Conservation (phyloP, 2,888 invertebrate species). For the Arenicola marina region DNA sequence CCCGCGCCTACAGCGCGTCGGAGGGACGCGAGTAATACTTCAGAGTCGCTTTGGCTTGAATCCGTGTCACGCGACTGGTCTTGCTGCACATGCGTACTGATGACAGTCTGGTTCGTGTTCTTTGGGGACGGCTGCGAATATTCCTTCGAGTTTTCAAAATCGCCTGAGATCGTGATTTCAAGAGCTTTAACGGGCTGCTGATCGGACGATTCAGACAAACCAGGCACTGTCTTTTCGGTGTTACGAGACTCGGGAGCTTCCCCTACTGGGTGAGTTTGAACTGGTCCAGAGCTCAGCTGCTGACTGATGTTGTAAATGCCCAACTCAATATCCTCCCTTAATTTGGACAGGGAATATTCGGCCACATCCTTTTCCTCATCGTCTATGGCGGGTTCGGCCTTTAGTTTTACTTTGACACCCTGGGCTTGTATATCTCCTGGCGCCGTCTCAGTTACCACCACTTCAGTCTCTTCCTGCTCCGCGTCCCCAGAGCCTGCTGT, state of each 20-base stretch:
- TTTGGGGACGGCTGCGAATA: background rate
- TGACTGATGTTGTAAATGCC: conserved; percentile 5
- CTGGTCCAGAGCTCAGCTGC: background rate
- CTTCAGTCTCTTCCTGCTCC: too few relatives aligned
- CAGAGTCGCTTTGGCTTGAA: background rate
- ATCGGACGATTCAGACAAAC: background rate
- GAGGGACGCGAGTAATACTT: background rate
- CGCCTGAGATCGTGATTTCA: too few relatives aligned
- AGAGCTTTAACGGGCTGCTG: background rate
- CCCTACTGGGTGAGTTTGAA: too few relatives aligned
- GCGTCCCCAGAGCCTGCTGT: background rate
- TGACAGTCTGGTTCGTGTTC: too few relatives aligned
- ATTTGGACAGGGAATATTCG: conserved; percentile 26
- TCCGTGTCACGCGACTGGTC: background rate
- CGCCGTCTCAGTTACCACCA: background rate
- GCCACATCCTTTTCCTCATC: conserved; percentile 29
- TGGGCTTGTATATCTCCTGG: too few relatives aligned
- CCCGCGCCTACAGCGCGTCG: background rate
- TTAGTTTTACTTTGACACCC: background rate
- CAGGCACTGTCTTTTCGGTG: background rate
- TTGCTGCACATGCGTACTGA: too few relatives aligned
- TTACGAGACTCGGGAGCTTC: background rate
- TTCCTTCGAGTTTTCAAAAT: background rate
- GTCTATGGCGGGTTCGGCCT: background rate
- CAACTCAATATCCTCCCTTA: conserved; percentile 29